Evolutionary conservation across 2,113 vertebrate species (phyloP).

Genomic region (Panurus biarmicus): DNA sequence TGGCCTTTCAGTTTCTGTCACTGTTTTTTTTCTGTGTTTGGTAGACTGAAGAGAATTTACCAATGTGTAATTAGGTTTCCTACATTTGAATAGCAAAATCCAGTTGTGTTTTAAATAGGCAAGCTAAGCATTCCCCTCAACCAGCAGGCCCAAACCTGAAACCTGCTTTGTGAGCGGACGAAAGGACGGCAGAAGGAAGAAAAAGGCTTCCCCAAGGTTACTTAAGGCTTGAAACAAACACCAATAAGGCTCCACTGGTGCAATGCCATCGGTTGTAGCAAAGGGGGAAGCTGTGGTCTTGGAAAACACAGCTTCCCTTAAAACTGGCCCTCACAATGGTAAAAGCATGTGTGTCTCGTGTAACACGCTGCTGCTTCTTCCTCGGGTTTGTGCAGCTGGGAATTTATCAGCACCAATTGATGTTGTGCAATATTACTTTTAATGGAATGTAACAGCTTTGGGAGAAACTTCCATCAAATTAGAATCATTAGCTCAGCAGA

Average conservation of each 20-base stretch:
- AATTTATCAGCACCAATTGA: background rate
- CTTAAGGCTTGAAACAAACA: constrained; percentile 47
- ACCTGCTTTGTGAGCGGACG: constrained; percentile 72
- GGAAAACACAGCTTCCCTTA: background rate
- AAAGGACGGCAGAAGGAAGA: constrained; percentile 63
- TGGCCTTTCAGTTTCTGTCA: constrained; percentile 81
- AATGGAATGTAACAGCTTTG: background rate
- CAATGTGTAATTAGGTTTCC: constrained; percentile 96
- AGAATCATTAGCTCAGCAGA: background rate
- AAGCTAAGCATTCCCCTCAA: constrained; percentile 76
- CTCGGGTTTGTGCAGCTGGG: background rate
- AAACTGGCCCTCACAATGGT: background rate
- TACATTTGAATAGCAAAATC: constrained; percentile 86
- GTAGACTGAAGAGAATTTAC: constrained; percentile 88
- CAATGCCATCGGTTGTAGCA: background rate
- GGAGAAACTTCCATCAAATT: background rate
- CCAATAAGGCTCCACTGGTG: background rate
- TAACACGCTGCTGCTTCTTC: background rate
- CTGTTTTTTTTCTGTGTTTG: constrained; percentile 83
- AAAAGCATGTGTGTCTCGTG: background rate
- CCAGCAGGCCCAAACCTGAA: constrained; percentile 81
- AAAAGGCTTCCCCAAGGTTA: constrained; percentile 56
- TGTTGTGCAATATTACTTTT: background rate
- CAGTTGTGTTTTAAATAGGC: constrained; percentile 85
- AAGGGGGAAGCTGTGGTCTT: background rate